These are phyloP conservation scores for Nipponia nippon DNA, from an alignment of 2,113 vertebrate genomes.

Conservation along the genomic window DNA sequence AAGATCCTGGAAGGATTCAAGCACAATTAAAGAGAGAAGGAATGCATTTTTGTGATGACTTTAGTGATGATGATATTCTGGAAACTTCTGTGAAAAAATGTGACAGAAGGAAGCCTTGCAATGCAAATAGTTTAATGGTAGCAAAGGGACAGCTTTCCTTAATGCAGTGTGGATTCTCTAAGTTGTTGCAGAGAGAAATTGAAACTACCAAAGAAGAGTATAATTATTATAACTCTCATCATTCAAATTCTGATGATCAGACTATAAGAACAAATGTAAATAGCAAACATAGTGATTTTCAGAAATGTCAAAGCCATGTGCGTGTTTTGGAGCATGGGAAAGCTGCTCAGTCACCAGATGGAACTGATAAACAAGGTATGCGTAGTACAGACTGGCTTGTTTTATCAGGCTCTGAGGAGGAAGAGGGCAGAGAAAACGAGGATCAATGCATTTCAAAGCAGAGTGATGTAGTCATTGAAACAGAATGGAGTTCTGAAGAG, in stretches of 20 bases:
- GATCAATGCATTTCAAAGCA: background rate
- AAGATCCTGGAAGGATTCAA: background rate
- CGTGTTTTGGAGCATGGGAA: background rate
- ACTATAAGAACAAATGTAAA: background rate
- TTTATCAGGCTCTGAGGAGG: constrained; percentile 63
- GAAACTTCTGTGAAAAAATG: constrained; percentile 36
- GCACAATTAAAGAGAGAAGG: constrained; percentile 12
- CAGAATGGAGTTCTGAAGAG: constrained; percentile 53
- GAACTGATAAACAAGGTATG: background rate
- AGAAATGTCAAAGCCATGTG: background rate
- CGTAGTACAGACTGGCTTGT: background rate
- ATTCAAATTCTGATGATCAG: constrained; percentile 13
- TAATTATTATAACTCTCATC: background rate
- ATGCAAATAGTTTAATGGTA: background rate
- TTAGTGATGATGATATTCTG: constrained; percentile 82
- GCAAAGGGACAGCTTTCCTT: constrained; percentile 72
- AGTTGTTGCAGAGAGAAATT: constrained; percentile 72
- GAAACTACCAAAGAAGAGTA: background rate
- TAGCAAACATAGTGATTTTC: background rate
- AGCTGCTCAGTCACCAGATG: background rate
- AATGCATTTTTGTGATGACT: constrained; percentile 77
- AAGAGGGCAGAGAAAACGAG: background rate
- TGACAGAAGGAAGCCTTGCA: background rate
- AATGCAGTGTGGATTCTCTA: constrained; percentile 83
- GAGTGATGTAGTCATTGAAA: constrained; percentile 19